phyloP scores from a whole-genome alignment of 2,888 invertebrate genomes.

The Zhuqinia jingwanae region DNA sequence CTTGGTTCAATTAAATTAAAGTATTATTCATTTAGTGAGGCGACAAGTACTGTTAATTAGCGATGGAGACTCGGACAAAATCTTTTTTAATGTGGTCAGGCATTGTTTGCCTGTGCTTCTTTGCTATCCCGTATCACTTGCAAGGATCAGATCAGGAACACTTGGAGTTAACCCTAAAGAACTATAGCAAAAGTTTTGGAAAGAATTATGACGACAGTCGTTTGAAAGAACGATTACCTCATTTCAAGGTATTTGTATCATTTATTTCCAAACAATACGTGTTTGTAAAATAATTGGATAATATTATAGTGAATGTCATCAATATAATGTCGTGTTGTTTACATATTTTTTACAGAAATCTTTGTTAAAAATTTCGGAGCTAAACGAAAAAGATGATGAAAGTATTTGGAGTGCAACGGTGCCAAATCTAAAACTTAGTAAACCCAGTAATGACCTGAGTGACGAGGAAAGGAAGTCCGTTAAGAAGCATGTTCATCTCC shows the following conservation, averaged over 20 bases:
- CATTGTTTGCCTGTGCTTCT: constrained; percentile 77
- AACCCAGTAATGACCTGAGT: constrained; percentile 22
- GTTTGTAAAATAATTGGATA: no score
- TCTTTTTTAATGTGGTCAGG: constrained; percentile 76
- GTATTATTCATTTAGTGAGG: background rate
- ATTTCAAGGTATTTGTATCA: constrained; percentile 75
- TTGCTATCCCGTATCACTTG: constrained; percentile 82
- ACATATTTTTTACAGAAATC: constrained; percentile 83
- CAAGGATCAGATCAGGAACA: constrained; percentile 80
- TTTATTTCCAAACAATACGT: no score
- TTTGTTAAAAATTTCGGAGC: constrained; percentile 82
- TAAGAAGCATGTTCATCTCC: constrained; percentile 60
- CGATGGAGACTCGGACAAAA: constrained; percentile 75
- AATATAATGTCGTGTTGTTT: no score
- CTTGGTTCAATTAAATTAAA: no score
- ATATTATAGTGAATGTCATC: no score
- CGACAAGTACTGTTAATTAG: no score
- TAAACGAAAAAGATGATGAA: constrained; percentile 82
- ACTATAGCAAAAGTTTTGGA: constrained; percentile 83
- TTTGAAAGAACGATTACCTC: constrained; percentile 63
- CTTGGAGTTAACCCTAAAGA: constrained; percentile 81
- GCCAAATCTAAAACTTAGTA: constrained; percentile 56
- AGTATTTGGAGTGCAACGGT: constrained; percentile 80
- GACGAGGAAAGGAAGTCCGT: constrained; percentile 44
- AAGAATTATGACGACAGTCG: constrained; percentile 82